phyloP scores from a whole-genome alignment of 2,888 invertebrate genomes.

The Lathronympha strigana region DNA sequence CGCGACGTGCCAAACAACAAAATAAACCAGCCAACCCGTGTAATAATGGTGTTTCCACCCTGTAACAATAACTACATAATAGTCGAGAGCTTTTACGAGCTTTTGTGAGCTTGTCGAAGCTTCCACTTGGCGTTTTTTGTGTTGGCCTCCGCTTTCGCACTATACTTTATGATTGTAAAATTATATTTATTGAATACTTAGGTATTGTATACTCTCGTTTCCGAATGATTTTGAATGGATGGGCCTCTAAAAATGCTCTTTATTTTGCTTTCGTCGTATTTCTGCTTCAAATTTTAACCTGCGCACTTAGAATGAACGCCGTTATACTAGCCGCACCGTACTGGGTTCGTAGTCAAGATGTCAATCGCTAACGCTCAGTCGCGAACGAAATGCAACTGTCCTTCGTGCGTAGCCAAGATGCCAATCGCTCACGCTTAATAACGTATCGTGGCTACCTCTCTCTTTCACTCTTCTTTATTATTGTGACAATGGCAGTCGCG shows the following conservation, averaged over 20 bases:
- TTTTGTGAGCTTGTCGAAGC: constrained; percentile 82
- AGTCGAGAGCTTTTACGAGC: constrained; percentile 83
- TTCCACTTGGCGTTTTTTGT: constrained; percentile 79
- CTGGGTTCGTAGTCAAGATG: too few relatives aligned
- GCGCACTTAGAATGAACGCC: too few relatives aligned
- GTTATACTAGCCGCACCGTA: too few relatives aligned
- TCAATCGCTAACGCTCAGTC: too few relatives aligned
- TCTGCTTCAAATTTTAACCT: constrained; percentile 52
- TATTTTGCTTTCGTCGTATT: constrained; percentile 62
- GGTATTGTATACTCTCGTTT: constrained; percentile 47
- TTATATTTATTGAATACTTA: constrained; percentile 78
- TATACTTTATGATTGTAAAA: constrained; percentile 68
- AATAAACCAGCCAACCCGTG: constrained; percentile 74
- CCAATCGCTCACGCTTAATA: too few relatives aligned
- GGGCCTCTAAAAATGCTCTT: constrained; percentile 61
- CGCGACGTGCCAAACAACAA: constrained; percentile 74
- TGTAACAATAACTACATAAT: constrained; percentile 84
- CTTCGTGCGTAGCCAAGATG: too few relatives aligned
- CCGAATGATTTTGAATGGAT: constrained; percentile 59
- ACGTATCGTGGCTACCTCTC: too few relatives aligned
- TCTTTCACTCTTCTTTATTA: too few relatives aligned
- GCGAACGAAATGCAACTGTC: too few relatives aligned
- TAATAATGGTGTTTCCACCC: constrained; percentile 84
- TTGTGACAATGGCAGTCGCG: too few relatives aligned
- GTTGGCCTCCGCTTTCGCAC: constrained; percentile 65